These are phyloP conservation scores for Serrognathus titanus DNA, from an alignment of 2,888 invertebrate species.

Conservation along the genomic window DNA sequence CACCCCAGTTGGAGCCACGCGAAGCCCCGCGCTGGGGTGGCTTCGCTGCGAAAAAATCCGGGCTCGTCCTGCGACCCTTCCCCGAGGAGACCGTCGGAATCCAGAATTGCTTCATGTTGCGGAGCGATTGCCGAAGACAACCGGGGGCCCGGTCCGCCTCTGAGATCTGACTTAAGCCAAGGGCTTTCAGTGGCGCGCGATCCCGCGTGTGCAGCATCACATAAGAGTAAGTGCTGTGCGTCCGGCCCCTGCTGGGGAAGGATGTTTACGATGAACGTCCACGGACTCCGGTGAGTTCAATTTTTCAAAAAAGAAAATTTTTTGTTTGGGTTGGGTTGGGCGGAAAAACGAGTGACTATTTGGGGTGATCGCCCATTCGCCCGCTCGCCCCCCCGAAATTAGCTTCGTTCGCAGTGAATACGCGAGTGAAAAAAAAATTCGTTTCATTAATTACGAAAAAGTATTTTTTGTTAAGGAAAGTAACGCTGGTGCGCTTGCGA, in stretches of 20 bases:
- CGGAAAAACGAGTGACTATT: background rate
- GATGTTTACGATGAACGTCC: constrained; percentile 44
- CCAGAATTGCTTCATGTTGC: constrained; percentile 35
- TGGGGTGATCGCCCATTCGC: no score
- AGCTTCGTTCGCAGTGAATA: no score
- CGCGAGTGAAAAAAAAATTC: no score
- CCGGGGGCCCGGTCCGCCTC: constrained; percentile 38
- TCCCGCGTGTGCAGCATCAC: constrained; percentile 46
- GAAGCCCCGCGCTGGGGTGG: background rate
- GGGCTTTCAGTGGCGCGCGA: constrained; percentile 49
- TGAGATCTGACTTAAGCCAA: constrained; percentile 39
- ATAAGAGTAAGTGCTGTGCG: constrained; percentile 38
- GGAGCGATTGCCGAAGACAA: constrained; percentile 31
- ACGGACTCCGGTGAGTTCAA: constrained; percentile 43
- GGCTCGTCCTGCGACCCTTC: constrained; percentile 13
- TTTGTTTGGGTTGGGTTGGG: background rate
- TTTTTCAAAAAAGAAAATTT: background rate
- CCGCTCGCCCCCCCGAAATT: no score
- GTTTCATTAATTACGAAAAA: no score
- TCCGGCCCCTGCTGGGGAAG: constrained; percentile 41
- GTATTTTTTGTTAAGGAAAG: no score
- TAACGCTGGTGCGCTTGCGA: no score
- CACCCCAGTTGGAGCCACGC: background rate
- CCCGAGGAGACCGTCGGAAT: constrained; percentile 30
- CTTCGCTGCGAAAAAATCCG: constrained; percentile 21